Percentiles rank a stretch among this genome's conserved stretches.
These are phyloP conservation scores for Columba janthina DNA, from an alignment of 2,113 vertebrate species.

Conservation along the genomic window DNA sequence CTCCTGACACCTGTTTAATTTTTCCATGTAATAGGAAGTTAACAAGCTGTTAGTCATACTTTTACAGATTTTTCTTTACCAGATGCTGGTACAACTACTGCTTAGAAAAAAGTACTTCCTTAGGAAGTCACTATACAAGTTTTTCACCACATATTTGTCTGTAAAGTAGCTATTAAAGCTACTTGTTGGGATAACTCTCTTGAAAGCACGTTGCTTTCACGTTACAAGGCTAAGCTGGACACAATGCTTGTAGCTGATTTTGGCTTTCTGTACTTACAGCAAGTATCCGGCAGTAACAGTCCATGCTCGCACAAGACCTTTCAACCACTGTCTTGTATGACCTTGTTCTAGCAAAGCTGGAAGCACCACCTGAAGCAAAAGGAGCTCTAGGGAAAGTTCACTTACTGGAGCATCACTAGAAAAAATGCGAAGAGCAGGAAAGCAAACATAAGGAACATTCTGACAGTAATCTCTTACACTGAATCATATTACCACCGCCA, in stretches of 20 bases:
- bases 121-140: not conserved
- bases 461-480: not conserved
- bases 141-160: not conserved
- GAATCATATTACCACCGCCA: not conserved
- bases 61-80: not conserved
- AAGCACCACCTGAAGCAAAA: constrained; percentile 96
- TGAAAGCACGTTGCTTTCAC: not conserved
- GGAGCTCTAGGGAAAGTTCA: constrained; percentile 94
- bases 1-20: not conserved
- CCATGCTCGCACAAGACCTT: constrained; percentile 96
- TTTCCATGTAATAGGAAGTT: not conserved
- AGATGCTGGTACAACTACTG: not conserved
- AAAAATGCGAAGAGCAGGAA: constrained; percentile 11
- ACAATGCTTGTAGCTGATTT: not conserved
- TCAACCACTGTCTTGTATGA: constrained; percentile 97
- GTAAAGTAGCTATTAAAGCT: not conserved
- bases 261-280: constrained; percentile 81
- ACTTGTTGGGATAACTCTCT: not conserved
- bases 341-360: constrained; percentile 97
- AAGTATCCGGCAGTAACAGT: constrained; percentile 95
- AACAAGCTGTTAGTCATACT: not conserved
- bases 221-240: not conserved
- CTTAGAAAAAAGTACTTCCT: not conserved
- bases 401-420: constrained; percentile 96
- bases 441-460: not conserved